phyloP scores from a whole-genome alignment of 2,113 vertebrate genomes.

The Galemys pyrenaicus region DNA sequence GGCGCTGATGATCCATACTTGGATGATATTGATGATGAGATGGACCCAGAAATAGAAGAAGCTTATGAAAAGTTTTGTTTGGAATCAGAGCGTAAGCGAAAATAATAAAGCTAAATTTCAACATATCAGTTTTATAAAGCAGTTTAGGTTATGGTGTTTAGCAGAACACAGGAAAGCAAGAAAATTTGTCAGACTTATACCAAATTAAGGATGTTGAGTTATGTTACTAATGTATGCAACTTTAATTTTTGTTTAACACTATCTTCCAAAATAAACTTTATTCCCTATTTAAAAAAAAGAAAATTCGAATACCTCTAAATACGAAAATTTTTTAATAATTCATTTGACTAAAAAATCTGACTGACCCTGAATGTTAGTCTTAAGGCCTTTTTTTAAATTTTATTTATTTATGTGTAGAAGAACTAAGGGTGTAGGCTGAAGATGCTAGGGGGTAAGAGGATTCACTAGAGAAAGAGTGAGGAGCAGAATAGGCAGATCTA shows the following conservation, averaged over 20 bases:
- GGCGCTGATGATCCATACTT: slow-evolving; percentile 88
- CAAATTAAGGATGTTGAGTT: slow-evolving; percentile 85
- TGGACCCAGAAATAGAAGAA: slow-evolving; percentile 98
- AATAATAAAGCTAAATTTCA: slow-evolving; percentile 85
- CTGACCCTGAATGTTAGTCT: too few species aligned
- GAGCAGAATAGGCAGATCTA: too few species aligned
- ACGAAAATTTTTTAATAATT: too few species aligned
- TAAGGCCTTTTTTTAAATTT: too few species aligned
- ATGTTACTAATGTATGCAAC: slow-evolving; percentile 83
- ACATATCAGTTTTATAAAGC: slow-evolving; percentile 79
- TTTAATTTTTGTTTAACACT: slow-evolving; percentile 86
- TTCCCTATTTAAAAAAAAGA: slow-evolving; percentile 83
- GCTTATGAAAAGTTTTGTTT: slow-evolving; percentile 97
- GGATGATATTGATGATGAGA: slow-evolving; percentile 92
- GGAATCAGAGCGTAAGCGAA: slow-evolving; percentile 93
- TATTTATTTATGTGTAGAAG: too few species aligned
- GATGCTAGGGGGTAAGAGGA: too few species aligned
- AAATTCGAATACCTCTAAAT: too few species aligned
- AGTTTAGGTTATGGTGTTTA: slow-evolving; percentile 82
- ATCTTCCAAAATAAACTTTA: slow-evolving; percentile 89
- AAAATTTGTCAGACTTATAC: slow-evolving; percentile 81
- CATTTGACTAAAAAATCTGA: too few species aligned
- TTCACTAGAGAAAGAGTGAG: too few species aligned
- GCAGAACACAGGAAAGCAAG: slow-evolving; percentile 79
- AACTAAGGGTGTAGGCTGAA: too few species aligned